Base-by-base conservation (phyloP, 1,140 invertebrate genomes). In the Pentalonia nigronervosa region DNA sequence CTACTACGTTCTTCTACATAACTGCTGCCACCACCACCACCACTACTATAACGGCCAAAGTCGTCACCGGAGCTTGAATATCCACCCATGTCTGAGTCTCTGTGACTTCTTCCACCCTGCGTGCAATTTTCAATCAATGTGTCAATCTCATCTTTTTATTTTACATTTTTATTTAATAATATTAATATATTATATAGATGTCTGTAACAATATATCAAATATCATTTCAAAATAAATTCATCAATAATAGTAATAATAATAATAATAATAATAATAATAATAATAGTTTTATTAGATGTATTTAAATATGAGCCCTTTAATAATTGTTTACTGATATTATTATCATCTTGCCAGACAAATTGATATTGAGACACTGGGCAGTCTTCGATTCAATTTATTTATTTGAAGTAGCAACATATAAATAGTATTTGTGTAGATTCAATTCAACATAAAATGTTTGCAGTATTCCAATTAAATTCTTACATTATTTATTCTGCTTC, bases 111-210 rank as follows among this genome's bases (percentile, higher is more conserved):
- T 93, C 91, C 91, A 93, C 91, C 91, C 91, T 93, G 91, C 91
- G 91, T 93, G 91, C 91, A 93, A 93, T 93, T 93, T 93, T 93
- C 81, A 93, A 93, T 93, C 76, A 93, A 56, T 93, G 81, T 93
- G 76, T 93, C 91, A 93, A 53, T 84, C 48, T 83, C 21, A 81
- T 92, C 76, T 81, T 50, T 92, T 92, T 83, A 83, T 83, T 92
- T 83, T 83, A 92, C 41, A 92, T 53, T 53, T 50, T 81, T 81
- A 92, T 50, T 45, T 23, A 60, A 36, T 84, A 41, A 45, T 45
- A 53, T 17, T 14, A 9, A 60, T 90, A 90, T 67, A 90, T 45
- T n/a, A 30, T 67, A 45, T 45, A 90, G 4, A 90, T 90, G 89
- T 45, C 25, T 90, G 36, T 67, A 67, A 67, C 25, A 67, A 87